Conservation (phyloP, 1,140 invertebrate species). For the Drosophila carrolli region DNA sequence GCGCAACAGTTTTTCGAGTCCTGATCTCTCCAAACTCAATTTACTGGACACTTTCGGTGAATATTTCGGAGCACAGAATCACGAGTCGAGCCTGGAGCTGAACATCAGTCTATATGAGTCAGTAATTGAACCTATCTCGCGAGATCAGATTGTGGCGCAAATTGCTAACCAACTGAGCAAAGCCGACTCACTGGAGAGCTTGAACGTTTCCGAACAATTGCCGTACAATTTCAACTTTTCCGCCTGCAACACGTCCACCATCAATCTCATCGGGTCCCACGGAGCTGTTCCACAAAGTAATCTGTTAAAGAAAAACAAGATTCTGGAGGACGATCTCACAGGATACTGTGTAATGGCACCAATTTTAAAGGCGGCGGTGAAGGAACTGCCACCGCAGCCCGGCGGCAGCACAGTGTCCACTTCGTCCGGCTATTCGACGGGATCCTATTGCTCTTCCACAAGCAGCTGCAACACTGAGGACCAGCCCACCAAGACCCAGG, state of each 20-base stretch:
- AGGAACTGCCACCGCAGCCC: constrained; percentile 28
- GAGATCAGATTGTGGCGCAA: constrained; percentile 41
- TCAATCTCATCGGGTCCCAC: constrained; percentile 78
- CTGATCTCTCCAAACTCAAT: constrained; percentile 78
- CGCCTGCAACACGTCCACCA: constrained; percentile 73
- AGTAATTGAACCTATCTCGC: constrained; percentile 46
- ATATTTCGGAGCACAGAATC: constrained; percentile 23
- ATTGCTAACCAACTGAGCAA: constrained; percentile 48
- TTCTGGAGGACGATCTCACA: constrained; percentile 72
- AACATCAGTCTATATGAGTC: constrained; percentile 75
- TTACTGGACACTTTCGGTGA: constrained; percentile 70
- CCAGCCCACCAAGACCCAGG: constrained; percentile 19
- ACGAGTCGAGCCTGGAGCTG: constrained; percentile 54
- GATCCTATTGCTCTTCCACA: constrained; percentile 71
- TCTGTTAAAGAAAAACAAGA: constrained; percentile 58
- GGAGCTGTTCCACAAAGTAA: constrained; percentile 56
- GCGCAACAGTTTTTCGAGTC: constrained; percentile 83
- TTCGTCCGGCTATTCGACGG: constrained; percentile 78
- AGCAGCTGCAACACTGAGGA: constrained; percentile 72
- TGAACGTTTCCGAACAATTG: constrained; percentile 78
- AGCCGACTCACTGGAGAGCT: constrained; percentile 64
- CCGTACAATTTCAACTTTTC: constrained; percentile 81
- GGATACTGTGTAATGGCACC: constrained; percentile 84
- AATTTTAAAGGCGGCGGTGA: constrained; percentile 52
- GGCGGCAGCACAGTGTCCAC: constrained; percentile 64